Evolutionary conservation across 2,888 invertebrate genomes (phyloP), one percentile per base, ranked within the genome.

Genomic region (Lithophane ornitopus): DNA sequence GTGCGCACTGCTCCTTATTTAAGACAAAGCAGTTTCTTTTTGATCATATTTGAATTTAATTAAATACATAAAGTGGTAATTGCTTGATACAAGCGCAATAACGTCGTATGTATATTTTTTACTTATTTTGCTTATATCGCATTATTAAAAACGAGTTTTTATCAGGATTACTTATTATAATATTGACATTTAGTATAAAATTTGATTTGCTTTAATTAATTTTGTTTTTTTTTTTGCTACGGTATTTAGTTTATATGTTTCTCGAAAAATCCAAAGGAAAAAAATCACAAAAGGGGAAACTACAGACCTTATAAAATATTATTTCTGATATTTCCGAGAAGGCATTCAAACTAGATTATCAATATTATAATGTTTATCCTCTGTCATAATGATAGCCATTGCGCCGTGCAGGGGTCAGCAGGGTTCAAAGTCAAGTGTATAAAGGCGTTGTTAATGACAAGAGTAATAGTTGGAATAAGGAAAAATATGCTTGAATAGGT

Each of bases 351-450:
- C 63, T 52, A 46, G n/a, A 58, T 19, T 59, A n/a, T n/a, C 58
- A 59, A 34, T 54, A 41, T 46, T 22, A 44, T 34, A 67, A 34
- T 69, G 46, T 79, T 69, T 69, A 54, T 73, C 26, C 34, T n/a
- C 16, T 12, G 54, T 46, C 34, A 39, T 80, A 74, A 74, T 74
- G 28, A 73, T 28, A 68, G 19, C 34, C 39, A 54, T 62, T 58
- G 56, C 49, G 56, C 56, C 28, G 28, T 28, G 12, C 2, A 28
- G 56, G 65, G 82, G 70, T 70, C 76, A 56, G 67, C 49, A 52
- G 26, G 49, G 82, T 70, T 82, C 82, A 82, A 82, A 80, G 82
- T 73, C 82, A 70, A 76, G 69, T 41, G 34, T 44, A 28, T n/a
- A 28, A 14, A 67, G 49, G 68, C 52, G 41, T 12, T 78, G 52